These are phyloP conservation scores for Electrona antarctica DNA, from an alignment of 2,113 vertebrate species.

Conservation along the genomic window DNA sequence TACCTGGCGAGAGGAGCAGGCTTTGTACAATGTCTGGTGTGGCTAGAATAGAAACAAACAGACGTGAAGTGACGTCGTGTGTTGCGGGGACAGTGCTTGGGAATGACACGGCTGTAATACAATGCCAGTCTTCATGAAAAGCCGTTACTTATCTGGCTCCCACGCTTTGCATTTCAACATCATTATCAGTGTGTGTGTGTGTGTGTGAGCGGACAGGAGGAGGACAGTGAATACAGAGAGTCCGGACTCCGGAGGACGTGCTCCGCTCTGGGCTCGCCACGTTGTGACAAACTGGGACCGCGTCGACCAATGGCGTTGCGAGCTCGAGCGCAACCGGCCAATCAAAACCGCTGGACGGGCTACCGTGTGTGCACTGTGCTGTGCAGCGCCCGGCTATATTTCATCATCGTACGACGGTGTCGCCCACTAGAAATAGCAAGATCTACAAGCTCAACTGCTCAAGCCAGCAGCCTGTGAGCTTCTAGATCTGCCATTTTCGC, in stretches of 20 bases:
- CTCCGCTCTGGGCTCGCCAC: slow-evolving; percentile 62
- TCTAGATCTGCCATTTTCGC: too few relatives aligned
- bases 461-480: background rate
- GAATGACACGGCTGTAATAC: background rate
- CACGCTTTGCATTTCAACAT: slow-evolving; percentile 13
- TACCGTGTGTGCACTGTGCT: background rate
- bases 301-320: slow-evolving; percentile 58
- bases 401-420: background rate
- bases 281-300: slow-evolving; percentile 27
- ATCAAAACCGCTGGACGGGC: slow-evolving; percentile 8
- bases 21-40: background rate
- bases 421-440: background rate
- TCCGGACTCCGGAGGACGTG: slow-evolving; percentile 46
- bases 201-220: too few relatives aligned
- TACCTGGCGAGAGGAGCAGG: slow-evolving; percentile 28
- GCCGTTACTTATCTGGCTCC: background rate
- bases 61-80: too few relatives aligned
- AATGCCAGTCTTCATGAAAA: slow-evolving; percentile 15
- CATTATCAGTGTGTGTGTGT: slow-evolving; percentile 8
- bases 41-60: too few relatives aligned
- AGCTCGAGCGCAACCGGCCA: background rate
- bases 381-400: background rate
- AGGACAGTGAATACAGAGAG: too few relatives aligned
- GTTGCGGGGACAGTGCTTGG: background rate
- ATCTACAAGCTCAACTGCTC: background rate